phyloP scores from a whole-genome alignment of 2,113 vertebrate species.

The Scalopus aquaticus region DNA sequence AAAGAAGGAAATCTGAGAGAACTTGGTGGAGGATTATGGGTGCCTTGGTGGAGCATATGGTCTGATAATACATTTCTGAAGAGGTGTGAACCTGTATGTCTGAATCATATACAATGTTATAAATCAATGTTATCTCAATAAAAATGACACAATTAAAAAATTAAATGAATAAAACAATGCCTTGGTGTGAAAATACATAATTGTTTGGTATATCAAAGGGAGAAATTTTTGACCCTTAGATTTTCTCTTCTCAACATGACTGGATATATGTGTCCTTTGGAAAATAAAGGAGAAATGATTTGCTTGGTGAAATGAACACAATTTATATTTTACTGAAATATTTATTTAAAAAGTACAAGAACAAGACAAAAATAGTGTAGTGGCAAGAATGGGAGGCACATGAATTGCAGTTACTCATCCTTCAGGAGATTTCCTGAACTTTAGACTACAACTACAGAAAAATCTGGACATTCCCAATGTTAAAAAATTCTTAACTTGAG shows the following conservation, averaged over 20 bases:
- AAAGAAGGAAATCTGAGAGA: too few relatives aligned
- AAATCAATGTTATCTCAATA: too few relatives aligned
- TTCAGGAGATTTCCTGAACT: neutral
- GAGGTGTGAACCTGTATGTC: too few relatives aligned
- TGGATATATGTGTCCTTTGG: neutral
- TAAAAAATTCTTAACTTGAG: neutral
- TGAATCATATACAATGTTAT: too few relatives aligned
- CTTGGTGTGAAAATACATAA: neutral
- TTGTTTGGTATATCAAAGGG: neutral
- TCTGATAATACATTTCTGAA: too few relatives aligned
- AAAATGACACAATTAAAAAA: too few relatives aligned
- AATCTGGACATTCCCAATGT: neutral
- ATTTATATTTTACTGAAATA: conserved; percentile 5
- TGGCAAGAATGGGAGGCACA: neutral
- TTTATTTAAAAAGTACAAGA: neutral
- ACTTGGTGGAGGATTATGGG: too few relatives aligned
- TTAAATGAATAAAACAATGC: neutral
- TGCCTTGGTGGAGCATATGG: too few relatives aligned
- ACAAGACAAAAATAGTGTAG: neutral
- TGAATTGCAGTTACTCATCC: neutral
- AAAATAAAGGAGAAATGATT: neutral
- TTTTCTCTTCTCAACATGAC: neutral
- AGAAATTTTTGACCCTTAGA: neutral
- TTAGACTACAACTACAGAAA: neutral
- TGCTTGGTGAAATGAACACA: neutral